These are phyloP conservation scores for Torymus auratus DNA, from an alignment of 2,888 invertebrate genomes.

Conservation along the genomic window DNA sequence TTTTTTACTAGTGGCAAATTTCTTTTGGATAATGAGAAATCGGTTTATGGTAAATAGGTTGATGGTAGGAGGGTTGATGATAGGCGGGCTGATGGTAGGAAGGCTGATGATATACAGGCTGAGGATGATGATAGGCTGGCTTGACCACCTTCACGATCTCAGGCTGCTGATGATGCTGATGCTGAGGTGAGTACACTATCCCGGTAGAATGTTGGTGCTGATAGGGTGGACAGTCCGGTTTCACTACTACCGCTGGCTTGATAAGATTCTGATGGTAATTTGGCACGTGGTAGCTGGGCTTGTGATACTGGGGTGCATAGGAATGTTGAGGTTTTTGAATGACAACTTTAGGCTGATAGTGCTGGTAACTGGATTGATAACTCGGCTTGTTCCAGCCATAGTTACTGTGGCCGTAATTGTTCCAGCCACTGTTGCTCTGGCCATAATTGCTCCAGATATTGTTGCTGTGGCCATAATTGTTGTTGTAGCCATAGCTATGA, in stretches of 20 bases:
- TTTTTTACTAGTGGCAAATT: no score
- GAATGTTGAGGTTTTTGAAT: slow-evolving; percentile 67
- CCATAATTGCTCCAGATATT: no score
- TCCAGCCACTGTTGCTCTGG: no score
- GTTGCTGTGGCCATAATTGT: no score
- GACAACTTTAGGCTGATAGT: slow-evolving; percentile 58
- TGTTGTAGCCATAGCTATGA: no score
- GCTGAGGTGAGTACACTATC: slow-evolving; percentile 59
- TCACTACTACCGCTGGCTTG: slow-evolving; percentile 62
- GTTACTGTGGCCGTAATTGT: no score
- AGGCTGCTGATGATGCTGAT: slow-evolving; percentile 56
- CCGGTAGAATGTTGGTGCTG: slow-evolving; percentile 29
- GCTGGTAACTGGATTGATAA: slow-evolving; percentile 4
- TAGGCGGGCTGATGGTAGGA: slow-evolving; percentile 37
- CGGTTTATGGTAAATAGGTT: slow-evolving; percentile 49
- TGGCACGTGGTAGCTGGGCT: slow-evolving; percentile 61
- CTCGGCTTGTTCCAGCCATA: no score
- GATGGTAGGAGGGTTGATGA: neutral
- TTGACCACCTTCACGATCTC: slow-evolving; percentile 55
- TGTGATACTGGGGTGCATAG: slow-evolving; percentile 68
- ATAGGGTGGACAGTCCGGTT: slow-evolving; percentile 58
- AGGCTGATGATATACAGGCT: slow-evolving; percentile 52
- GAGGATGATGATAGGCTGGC: slow-evolving; percentile 35
- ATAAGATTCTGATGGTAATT: slow-evolving; percentile 59
- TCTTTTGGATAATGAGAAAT: slow-evolving; percentile 48